These are phyloP conservation scores for Mustelus asterias DNA, from an alignment of 2,113 vertebrate species.

Conservation along the genomic window DNA sequence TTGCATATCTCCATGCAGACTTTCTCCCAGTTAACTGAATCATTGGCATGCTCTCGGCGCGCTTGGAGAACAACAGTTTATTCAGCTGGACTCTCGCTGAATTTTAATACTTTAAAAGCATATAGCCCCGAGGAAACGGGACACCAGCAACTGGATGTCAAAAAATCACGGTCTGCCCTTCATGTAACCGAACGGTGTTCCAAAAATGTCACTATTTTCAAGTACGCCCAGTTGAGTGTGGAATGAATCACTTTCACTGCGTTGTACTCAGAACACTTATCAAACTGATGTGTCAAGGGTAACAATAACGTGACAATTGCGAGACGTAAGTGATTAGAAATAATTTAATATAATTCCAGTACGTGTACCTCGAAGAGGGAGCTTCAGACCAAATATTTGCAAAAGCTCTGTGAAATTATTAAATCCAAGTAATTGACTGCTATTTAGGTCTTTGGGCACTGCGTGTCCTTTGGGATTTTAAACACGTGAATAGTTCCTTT, in stretches of 20 bases:
- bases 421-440: slow-evolving; percentile 30
- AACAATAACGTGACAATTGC: background rate
- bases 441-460: slow-evolving; percentile 12
- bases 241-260: slow-evolving; percentile 2
- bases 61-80: slow-evolving; percentile 65
- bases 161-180: background rate
- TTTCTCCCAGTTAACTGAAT: slow-evolving; percentile 56
- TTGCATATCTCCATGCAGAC: slow-evolving; percentile 69
- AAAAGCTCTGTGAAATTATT: slow-evolving; percentile 31
- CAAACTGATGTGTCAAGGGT: background rate
- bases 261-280: background rate
- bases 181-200: background rate
- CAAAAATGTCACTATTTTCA: background rate
- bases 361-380: background rate
- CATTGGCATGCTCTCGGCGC: slow-evolving; percentile 57
- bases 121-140: slow-evolving; percentile 28
- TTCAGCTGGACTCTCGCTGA: slow-evolving; percentile 69
- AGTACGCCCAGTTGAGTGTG: background rate
- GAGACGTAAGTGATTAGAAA: background rate
- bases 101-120: slow-evolving; percentile 40
- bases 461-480: slow-evolving; percentile 18
- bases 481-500: background rate
- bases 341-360: slow-evolving; percentile 24
- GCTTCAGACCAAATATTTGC: slow-evolving; percentile 30
- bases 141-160: slow-evolving; percentile 23